phyloP scores from a whole-genome alignment of 2,888 invertebrate species.

The Eupithecia centaureata region DNA sequence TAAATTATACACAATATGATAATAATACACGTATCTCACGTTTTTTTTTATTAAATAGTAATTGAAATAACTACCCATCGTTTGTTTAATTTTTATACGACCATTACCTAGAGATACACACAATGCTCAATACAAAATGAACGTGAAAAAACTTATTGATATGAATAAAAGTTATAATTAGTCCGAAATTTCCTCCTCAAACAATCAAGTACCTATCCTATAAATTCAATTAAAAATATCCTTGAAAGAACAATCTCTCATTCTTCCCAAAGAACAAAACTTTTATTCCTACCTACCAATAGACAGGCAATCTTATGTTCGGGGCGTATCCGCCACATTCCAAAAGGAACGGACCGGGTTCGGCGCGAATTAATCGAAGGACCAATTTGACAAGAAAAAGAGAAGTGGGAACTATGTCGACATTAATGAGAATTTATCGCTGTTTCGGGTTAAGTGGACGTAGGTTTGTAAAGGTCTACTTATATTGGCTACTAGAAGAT shows the following conservation, averaged over 20 bases:
- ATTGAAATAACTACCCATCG: too few species aligned
- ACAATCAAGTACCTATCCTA: neutral
- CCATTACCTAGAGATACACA: too few species aligned
- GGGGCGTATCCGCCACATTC: constrained; percentile 42
- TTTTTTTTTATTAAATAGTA: too few species aligned
- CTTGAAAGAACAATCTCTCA: neutral
- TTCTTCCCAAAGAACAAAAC: constrained; percentile 18
- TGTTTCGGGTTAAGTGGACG: neutral
- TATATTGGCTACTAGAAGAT: neutral
- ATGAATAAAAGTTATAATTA: neutral
- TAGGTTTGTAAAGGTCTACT: neutral
- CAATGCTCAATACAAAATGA: neutral
- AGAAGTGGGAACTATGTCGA: constrained; percentile 49
- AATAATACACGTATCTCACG: too few species aligned
- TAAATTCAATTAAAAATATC: neutral
- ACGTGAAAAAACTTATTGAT: neutral
- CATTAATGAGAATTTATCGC: constrained; percentile 55
- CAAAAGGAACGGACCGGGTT: constrained; percentile 60
- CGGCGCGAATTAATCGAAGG: constrained; percentile 60
- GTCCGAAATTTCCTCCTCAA: neutral
- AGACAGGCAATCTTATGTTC: neutral
- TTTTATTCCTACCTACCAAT: constrained; percentile 9
- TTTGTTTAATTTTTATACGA: too few species aligned
- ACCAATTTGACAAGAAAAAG: constrained; percentile 60
- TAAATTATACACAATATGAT: too few species aligned